Evolutionary conservation across 2,888 invertebrate genomes (phyloP).

Genomic region (Crioceris asparagi): DNA sequence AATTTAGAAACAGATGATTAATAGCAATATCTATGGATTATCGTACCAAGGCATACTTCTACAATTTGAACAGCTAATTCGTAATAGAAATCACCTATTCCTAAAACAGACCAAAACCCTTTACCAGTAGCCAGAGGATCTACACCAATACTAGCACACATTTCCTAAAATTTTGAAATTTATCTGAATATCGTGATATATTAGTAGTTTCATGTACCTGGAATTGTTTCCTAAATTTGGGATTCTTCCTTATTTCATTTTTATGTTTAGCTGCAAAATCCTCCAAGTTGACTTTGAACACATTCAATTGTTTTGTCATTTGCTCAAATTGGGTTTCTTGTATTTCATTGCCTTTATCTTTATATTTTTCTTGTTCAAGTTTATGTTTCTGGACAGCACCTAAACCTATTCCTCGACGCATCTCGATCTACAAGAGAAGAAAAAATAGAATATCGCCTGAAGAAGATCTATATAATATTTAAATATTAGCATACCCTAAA

Average conservation of each 20-base stretch:
- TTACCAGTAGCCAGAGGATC: constrained; percentile 94
- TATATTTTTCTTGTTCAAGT: constrained; percentile 78
- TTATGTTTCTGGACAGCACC: constrained; percentile 86
- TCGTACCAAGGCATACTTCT: constrained; percentile 71
- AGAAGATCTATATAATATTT: too few species aligned
- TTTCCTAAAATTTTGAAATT: constrained; percentile 46
- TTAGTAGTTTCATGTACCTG: constrained; percentile 44
- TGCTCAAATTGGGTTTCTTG: constrained; percentile 88
- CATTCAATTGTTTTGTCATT: constrained; percentile 88
- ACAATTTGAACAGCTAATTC: constrained; percentile 96
- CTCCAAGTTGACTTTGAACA: constrained; percentile 83
- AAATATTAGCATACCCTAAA: too few species aligned
- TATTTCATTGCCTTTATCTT: constrained; percentile 82
- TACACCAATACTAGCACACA: constrained; percentile 98
- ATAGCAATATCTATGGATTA: neutral
- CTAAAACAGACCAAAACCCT: constrained; percentile 96
- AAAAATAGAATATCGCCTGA: too few species aligned
- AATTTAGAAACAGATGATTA: neutral
- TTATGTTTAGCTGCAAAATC: constrained; percentile 94
- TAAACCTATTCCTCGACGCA: constrained; percentile 74
- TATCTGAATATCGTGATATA: constrained; percentile 31
- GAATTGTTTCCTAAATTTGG: constrained; percentile 90
- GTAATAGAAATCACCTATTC: constrained; percentile 99
- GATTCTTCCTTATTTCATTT: constrained; percentile 86
- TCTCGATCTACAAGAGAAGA: too few species aligned